Conservation (phyloP, 2,888 invertebrate species). For the Eurytoma californica region DNA sequence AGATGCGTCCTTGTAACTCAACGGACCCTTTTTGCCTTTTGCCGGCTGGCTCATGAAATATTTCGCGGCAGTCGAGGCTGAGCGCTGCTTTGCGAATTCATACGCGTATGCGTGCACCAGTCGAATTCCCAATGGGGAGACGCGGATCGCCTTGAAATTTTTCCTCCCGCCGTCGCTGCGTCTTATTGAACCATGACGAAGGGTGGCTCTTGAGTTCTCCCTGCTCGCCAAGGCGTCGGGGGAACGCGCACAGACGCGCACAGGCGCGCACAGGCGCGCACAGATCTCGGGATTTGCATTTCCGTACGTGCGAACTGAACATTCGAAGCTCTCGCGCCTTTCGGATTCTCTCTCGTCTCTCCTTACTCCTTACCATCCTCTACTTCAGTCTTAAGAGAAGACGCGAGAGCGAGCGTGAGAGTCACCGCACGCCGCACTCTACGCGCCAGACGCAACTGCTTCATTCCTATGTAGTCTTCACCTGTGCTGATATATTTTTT, state of each 20-base stretch:
- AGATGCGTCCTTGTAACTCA: conserved; percentile 36
- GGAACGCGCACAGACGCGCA: conserved; percentile 26
- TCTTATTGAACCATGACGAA: conserved; percentile 53
- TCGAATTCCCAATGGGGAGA: conserved; percentile 41
- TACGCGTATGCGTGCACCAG: conserved; percentile 29
- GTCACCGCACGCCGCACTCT: no score
- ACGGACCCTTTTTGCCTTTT: conserved; percentile 26
- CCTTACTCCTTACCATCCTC: background rate
- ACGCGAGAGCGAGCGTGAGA: background rate
- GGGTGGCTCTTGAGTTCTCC: conserved; percentile 34
- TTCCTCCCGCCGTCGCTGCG: conserved; percentile 24
- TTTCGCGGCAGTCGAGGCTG: conserved; percentile 35
- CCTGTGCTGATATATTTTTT: no score
- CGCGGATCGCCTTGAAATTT: conserved; percentile 40
- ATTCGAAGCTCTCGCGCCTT: conserved; percentile 40
- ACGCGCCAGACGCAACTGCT: no score
- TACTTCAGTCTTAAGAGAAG: background rate
- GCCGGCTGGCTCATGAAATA: conserved; percentile 51
- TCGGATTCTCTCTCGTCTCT: conserved; percentile 7
- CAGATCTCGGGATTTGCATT: conserved; percentile 52
- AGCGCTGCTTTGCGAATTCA: conserved; percentile 48
- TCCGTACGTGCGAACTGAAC: conserved; percentile 48
- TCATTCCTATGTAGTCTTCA: no score
- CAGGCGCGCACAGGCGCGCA: no score
- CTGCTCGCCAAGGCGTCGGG: conserved; percentile 1